phyloP scores from a whole-genome alignment of 2,888 invertebrate species.

The Antitype chi region DNA sequence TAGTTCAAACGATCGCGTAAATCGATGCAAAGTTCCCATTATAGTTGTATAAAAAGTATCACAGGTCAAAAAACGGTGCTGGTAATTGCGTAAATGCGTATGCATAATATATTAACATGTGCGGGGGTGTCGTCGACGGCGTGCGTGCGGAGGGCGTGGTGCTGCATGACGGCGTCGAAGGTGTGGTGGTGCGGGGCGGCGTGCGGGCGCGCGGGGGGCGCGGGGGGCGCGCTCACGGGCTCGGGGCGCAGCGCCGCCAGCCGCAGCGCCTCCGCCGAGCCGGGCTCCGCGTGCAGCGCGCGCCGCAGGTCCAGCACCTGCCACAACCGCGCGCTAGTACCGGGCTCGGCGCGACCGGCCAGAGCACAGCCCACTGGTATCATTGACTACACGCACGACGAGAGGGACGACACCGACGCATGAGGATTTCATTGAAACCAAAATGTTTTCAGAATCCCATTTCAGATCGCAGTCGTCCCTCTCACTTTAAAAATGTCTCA shows the following conservation, averaged over 20 bases:
- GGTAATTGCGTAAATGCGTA: conserved; percentile 62
- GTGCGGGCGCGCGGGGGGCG: conserved; percentile 70
- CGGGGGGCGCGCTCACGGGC: conserved; percentile 85
- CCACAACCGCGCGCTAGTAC: conserved; percentile 74
- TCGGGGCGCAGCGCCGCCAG: conserved; percentile 89
- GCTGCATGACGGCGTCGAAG: conserved; percentile 90
- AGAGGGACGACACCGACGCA: conserved; percentile 40
- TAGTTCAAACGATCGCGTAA: conserved; percentile 65
- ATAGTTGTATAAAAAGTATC: conserved; percentile 57
- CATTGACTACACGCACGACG: conserved; percentile 41
- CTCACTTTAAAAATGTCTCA: conserved; percentile 41
- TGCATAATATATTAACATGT: conserved; percentile 72
- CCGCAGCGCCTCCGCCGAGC: conserved; percentile 90
- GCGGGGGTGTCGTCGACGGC: conserved; percentile 81
- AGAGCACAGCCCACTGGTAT: conserved; percentile 62
- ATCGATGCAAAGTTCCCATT: conserved; percentile 61
- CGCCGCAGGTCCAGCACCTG: conserved; percentile 95
- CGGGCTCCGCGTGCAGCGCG: conserved; percentile 94
- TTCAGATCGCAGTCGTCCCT: conserved; percentile 45
- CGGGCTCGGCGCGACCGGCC: conserved; percentile 23
- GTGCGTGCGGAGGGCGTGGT: conserved; percentile 89
- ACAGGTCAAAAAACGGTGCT: conserved; percentile 67
- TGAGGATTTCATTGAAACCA: background rate
- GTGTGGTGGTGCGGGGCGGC: conserved; percentile 88
- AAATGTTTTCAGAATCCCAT: background rate